Conservation (phyloP, 2,113 vertebrate species). For the Bettongia penicillata region DNA sequence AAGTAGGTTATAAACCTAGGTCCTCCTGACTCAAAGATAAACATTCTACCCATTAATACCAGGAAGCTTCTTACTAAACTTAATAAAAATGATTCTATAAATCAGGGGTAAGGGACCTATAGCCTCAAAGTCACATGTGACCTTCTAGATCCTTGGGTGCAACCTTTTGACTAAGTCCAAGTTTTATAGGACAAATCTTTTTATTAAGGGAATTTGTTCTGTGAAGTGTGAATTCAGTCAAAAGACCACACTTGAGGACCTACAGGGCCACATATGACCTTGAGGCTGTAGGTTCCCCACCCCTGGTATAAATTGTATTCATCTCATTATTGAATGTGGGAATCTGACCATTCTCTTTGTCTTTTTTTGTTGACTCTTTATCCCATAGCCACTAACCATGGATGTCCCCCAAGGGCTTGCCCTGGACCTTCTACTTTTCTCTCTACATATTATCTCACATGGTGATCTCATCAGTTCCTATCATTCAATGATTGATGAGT, state of each 20-base stretch:
- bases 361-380: neutral
- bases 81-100: neutral
- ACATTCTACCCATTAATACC: neutral
- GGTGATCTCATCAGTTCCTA: neutral
- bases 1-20: neutral
- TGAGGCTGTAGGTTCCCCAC: too few relatives aligned
- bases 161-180: too few relatives aligned
- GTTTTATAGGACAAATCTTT: too few relatives aligned
- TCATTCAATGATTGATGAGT: neutral
- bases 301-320: neutral
- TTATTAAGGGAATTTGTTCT: too few relatives aligned
- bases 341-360: neutral
- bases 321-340: neutral
- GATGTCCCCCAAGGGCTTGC: neutral
- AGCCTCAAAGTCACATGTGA: too few relatives aligned
- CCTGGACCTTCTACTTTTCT: neutral
- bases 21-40: neutral
- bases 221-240: too few relatives aligned
- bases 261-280: too few relatives aligned
- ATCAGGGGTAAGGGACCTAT: too few relatives aligned
- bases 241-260: too few relatives aligned
- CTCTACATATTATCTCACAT: neutral
- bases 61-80: neutral
- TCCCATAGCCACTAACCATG: neutral
- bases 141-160: too few relatives aligned